phyloP scores from a whole-genome alignment of 2,888 invertebrate genomes.

The Perizoma flavofasciatum region DNA sequence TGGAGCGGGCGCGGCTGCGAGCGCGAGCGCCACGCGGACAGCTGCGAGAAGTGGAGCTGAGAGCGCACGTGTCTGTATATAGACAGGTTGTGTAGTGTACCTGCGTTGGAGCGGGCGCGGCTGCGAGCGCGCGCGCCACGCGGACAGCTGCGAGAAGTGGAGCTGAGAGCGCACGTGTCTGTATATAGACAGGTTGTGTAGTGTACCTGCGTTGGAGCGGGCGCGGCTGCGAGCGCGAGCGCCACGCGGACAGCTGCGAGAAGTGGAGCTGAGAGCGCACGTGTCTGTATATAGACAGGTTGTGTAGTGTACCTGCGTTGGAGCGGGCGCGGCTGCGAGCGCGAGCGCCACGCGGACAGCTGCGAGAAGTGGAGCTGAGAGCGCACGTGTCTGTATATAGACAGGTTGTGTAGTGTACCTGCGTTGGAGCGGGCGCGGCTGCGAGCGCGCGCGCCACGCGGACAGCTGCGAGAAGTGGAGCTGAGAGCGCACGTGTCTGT shows the following conservation, averaged over 20 bases:
- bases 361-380: constrained; percentile 98
- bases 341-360: constrained; percentile 95
- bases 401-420: constrained; percentile 29
- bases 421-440: constrained; percentile 41
- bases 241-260: constrained; percentile 98
- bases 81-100: constrained; percentile 27
- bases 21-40: constrained; percentile 94
- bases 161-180: constrained; percentile 96
- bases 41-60: constrained; percentile 97
- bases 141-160: constrained; percentile 98
- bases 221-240: constrained; percentile 68
- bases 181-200: too few relatives aligned
- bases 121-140: constrained; percentile 88
- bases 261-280: constrained; percentile 97
- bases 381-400: too few relatives aligned
- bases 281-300: too few relatives aligned
- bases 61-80: too few relatives aligned
- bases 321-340: constrained; percentile 44
- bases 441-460: constrained; percentile 90
- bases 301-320: constrained; percentile 38
- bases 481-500: constrained; percentile 95
- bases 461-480: constrained; percentile 98
- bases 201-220: constrained; percentile 44
- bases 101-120: constrained; percentile 42
- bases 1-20: constrained; percentile 44